These are phyloP conservation scores for Leptarthrus brevirostris DNA, from an alignment of 2,888 invertebrate genomes.

Conservation along the genomic window DNA sequence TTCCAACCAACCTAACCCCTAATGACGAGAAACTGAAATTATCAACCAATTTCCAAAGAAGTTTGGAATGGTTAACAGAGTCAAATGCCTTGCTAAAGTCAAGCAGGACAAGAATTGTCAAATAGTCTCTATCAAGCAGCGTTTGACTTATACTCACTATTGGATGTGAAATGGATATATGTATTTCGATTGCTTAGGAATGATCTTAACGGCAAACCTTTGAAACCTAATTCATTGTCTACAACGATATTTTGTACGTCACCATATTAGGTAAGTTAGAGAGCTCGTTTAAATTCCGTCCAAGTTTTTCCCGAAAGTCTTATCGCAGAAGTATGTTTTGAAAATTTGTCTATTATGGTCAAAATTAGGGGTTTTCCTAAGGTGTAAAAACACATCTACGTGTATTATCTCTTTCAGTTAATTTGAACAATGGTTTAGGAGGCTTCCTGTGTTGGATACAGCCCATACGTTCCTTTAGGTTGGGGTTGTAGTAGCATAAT, in stretches of 20 bases:
- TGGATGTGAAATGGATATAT: not conserved
- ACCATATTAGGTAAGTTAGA: constrained; percentile 23
- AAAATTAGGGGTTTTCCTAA: not conserved
- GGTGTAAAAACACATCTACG: constrained; percentile 39
- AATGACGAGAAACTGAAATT: too few relatives aligned
- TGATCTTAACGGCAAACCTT: not conserved
- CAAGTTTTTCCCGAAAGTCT: not conserved
- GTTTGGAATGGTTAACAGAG: too few relatives aligned
- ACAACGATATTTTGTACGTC: not conserved
- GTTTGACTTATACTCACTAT: constrained; percentile 1
- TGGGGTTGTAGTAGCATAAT: not conserved
- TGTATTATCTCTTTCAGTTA: constrained; percentile 55
- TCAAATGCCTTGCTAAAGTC: too few relatives aligned
- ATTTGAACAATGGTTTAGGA: constrained; percentile 47
- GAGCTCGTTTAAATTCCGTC: not conserved
- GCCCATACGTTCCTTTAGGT: not conserved
- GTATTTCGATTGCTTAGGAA: not conserved
- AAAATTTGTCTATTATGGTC: not conserved
- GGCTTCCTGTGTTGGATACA: not conserved
- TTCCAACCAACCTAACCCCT: too few relatives aligned
- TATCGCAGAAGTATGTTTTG: not conserved
- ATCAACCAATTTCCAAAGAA: too few relatives aligned
- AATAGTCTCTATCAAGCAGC: too few relatives aligned
- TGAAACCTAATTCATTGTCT: not conserved
- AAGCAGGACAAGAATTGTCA: too few relatives aligned